Conservation (phyloP, 2,797 vertebrate species). For the Hydrophis major region DNA sequence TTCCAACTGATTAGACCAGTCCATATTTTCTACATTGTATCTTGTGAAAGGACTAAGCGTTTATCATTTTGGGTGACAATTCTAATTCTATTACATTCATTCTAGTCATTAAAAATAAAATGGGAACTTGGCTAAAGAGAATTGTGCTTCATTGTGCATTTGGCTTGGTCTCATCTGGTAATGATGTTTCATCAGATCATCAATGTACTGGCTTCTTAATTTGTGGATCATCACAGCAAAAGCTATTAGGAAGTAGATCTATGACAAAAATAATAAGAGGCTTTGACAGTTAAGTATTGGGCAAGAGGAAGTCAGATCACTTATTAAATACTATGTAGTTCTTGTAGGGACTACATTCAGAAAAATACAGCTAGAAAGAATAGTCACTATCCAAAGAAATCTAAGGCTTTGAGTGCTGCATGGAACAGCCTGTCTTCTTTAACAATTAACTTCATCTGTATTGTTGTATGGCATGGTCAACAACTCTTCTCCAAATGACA, state of each 20-base stretch:
- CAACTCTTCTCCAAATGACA: neutral
- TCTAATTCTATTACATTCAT: neutral
- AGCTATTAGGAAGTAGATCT: slow-evolving; percentile 14
- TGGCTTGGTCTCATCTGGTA: neutral
- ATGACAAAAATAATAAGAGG: slow-evolving; percentile 6
- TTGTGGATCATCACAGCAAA: neutral
- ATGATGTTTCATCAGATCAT: slow-evolving; percentile 18
- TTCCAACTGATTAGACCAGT: neutral
- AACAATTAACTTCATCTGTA: neutral
- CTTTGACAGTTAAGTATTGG: slow-evolving; percentile 19
- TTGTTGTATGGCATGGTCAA: neutral
- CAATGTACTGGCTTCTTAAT: neutral
- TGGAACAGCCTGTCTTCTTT: neutral
- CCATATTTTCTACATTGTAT: neutral
- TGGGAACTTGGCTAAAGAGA: neutral
- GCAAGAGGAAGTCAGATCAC: neutral
- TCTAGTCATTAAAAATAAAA: slow-evolving; percentile 9
- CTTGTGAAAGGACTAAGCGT: neutral
- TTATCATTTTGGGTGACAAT: neutral
- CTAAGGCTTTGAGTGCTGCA: neutral
- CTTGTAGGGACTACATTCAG: neutral
- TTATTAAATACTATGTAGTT: slow-evolving; percentile 13
- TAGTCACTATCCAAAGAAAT: neutral
- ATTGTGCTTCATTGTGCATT: neutral
- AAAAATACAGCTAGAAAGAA: neutral